Percentiles rank a stretch among this genome's conserved stretches.
Conservation (phyloP, 92 coral and sea anemone genomes). For the Virgularia gustaviana region DNA sequence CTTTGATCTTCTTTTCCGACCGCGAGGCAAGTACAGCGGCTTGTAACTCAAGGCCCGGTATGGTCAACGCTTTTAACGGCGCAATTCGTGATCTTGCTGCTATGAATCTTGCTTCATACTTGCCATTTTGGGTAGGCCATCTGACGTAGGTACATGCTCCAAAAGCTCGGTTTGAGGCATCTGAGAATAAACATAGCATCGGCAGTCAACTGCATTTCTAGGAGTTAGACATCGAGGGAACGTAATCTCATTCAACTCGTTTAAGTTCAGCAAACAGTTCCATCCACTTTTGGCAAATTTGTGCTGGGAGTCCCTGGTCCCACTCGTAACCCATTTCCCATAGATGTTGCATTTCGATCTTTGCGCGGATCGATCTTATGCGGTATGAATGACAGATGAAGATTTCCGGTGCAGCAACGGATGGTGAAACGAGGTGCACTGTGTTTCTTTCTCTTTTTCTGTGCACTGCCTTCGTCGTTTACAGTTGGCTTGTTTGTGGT, state of each 20-base stretch:
- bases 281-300: conserved; percentile 18
- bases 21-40: conserved; percentile 23
- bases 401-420: conserved; percentile 40
- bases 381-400: no score
- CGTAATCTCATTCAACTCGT: conserved; percentile 24
- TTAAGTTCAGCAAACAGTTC: conserved; percentile 43
- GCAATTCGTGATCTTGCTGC: conserved; percentile 30
- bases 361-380: not conserved
- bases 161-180: conserved; percentile 30
- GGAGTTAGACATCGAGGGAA: conserved; percentile 48
- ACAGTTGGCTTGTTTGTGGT: conserved; percentile 48
- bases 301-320: conserved; percentile 35
- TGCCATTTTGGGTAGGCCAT: conserved; percentile 18
- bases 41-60: conserved; percentile 22
- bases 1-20: conserved; percentile 11
- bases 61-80: conserved; percentile 21
- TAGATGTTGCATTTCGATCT: conserved; percentile 34
- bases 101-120: conserved; percentile 13
- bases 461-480: conserved; percentile 44
- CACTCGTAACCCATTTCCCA: conserved; percentile 48
- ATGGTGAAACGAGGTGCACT: conserved; percentile 39
- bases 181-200: conserved; percentile 35
- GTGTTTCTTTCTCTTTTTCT: not conserved
- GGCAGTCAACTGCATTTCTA: conserved; percentile 22
- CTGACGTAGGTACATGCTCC: conserved; percentile 40